These are phyloP conservation scores for Holocentrus rufus DNA, from an alignment of 2,797 vertebrate species.

Conservation along the genomic window DNA sequence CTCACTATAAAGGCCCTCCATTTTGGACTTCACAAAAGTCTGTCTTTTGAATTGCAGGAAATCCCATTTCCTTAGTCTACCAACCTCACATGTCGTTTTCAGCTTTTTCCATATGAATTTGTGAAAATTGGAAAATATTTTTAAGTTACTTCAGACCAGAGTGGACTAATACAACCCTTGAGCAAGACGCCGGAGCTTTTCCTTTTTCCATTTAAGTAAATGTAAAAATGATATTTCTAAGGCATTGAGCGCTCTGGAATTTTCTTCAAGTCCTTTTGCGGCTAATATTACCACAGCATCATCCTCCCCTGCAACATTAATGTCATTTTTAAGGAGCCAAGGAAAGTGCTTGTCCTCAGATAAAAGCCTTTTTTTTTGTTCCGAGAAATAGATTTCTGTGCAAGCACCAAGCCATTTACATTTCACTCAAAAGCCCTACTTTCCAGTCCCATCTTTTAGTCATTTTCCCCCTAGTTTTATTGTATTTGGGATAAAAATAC, in stretches of 20 bases:
- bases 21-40: slow-evolving; percentile 36
- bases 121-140: slow-evolving; percentile 62
- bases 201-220: slow-evolving; percentile 53
- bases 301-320: slow-evolving; percentile 72
- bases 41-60: slow-evolving; percentile 45
- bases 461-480: slow-evolving; percentile 18
- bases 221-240: slow-evolving; percentile 64
- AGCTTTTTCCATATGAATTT: slow-evolving; percentile 38
- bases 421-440: slow-evolving; percentile 53
- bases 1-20: slow-evolving; percentile 30
- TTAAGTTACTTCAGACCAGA: slow-evolving; percentile 42
- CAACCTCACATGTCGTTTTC: slow-evolving; percentile 37
- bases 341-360: slow-evolving; percentile 70
- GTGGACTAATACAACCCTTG: slow-evolving; percentile 17
- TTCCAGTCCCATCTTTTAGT: slow-evolving; percentile 20
- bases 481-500: slow-evolving; percentile 41
- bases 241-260: slow-evolving; percentile 57
- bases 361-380: slow-evolving; percentile 58
- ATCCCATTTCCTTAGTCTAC: slow-evolving; percentile 39
- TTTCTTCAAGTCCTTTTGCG: slow-evolving; percentile 48
- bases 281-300: slow-evolving; percentile 51
- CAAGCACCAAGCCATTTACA: slow-evolving; percentile 61
- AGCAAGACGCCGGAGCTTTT: slow-evolving; percentile 35
- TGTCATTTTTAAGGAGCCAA: slow-evolving; percentile 69
- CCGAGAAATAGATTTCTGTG: slow-evolving; percentile 68